phyloP scores from a whole-genome alignment of 2,113 vertebrate species.

The Cichladusa arquata region DNA sequence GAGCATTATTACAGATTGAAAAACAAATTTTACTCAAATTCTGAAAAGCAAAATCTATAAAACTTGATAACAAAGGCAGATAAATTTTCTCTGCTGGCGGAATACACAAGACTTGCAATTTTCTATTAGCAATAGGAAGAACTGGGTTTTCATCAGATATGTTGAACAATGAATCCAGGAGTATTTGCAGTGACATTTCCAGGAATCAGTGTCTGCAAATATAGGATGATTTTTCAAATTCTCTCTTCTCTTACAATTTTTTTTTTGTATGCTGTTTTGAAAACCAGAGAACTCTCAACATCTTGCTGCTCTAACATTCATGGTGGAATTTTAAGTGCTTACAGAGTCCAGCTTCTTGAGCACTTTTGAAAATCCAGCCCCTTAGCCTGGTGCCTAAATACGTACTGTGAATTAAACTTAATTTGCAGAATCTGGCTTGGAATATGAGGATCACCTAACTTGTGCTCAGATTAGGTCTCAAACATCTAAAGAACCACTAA shows the following conservation, averaged over 20 bases:
- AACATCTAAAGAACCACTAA: background rate
- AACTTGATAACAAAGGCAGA: background rate
- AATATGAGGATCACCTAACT: background rate
- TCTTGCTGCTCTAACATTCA: background rate
- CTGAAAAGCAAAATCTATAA: background rate
- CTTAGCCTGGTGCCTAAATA: background rate
- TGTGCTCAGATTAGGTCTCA: background rate
- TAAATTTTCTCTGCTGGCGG: background rate
- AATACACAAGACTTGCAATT: background rate
- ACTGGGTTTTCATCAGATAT: background rate
- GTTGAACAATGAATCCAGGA: background rate
- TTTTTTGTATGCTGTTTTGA: background rate
- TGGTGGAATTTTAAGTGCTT: background rate
- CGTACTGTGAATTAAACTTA: background rate
- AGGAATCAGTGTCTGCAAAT: background rate
- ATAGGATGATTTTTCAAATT: background rate
- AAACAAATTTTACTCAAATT: background rate
- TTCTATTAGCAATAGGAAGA: background rate
- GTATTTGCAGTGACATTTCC: background rate
- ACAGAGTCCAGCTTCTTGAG: background rate
- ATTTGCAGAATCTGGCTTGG: background rate
- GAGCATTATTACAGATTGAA: background rate
- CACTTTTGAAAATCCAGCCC: background rate
- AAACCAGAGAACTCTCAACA: background rate
- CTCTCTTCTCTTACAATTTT: background rate